Evolutionary conservation across 2,888 invertebrate genomes (phyloP).

Genomic region (Philereme vetulata): DNA sequence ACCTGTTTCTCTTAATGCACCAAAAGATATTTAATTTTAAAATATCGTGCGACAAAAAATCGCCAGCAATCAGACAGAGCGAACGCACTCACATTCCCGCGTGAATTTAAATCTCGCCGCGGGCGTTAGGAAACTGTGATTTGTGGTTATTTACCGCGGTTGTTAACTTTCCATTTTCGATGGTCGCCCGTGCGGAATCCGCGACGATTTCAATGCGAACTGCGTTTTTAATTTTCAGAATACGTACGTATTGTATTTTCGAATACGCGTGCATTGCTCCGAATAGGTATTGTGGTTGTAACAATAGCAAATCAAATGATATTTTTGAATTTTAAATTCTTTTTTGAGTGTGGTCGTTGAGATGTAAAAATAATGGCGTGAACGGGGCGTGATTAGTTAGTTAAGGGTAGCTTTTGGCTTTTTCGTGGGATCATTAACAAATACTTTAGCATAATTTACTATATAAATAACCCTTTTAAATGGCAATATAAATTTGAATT

Average conservation of each 20-base stretch:
- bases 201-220: slow-evolving; percentile 73
- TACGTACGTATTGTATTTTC: slow-evolving; percentile 65
- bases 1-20: too few relatives aligned
- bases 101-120: slow-evolving; percentile 80
- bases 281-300: slow-evolving; percentile 43
- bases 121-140: slow-evolving; percentile 79
- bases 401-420: neutral
- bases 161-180: slow-evolving; percentile 80
- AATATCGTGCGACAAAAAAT: neutral
- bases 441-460: too few relatives aligned
- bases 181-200: slow-evolving; percentile 72
- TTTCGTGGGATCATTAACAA: neutral
- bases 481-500: too few relatives aligned
- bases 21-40: neutral
- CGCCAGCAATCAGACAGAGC: slow-evolving; percentile 44
- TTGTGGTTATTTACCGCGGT: slow-evolving; percentile 83
- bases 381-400: slow-evolving; percentile 1
- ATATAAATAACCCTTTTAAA: too few relatives aligned
- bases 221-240: slow-evolving; percentile 77
- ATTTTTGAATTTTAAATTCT: slow-evolving; percentile 39
- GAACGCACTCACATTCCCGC: slow-evolving; percentile 62
- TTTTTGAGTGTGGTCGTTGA: slow-evolving; percentile 22
- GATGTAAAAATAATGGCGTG: slow-evolving; percentile 18
- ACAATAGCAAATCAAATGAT: slow-evolving; percentile 45
- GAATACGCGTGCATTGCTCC: slow-evolving; percentile 58